Evolutionary conservation across 2,113 vertebrate genomes (phyloP), one percentile per base, ranked within the genome.

Genomic region (Pseudolaguvia tuberculata): DNA sequence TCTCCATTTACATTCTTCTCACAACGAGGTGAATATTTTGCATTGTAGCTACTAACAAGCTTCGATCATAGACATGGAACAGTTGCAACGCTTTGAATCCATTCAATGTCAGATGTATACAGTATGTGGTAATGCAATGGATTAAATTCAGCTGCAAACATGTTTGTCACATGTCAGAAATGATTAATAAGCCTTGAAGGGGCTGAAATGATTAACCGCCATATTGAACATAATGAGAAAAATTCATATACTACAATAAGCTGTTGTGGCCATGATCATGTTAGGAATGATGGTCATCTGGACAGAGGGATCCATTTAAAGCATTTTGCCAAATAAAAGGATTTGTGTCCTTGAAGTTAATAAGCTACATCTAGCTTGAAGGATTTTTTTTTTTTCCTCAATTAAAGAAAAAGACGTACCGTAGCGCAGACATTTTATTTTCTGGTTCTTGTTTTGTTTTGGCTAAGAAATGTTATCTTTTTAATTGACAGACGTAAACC

Each of bases 331-430:
- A 67, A 77, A 73, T 59, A 73, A 15, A n/a, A n/a, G 2, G 20
- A 48, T 45, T 17, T 47, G 63, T 10, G 15, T 13, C 7, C 21
- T 27, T 66, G 39, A 66, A 66, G 63, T 23, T 23, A 29, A 61
- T 62, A 75, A 75, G 78, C 51, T 79, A 58, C n/a, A 42, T 45
- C 5, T 79, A 70, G 62, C 62, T 53, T 79, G 72, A 77, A 77
- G 70, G 65, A 74, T 48, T 66, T 69, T 25, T 71, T 0, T 69
- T 45, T 68, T n/a, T n/a, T n/a, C n/a, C n/a, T 79, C 72, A 52
- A 71, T 61, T 69, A 20, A 55, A 79, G 72, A 70, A 76, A 52
- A 73, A 75, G 35, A 12, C 79, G 77, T 63, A 59, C 55, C 75
- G 56, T 67, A 77, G 66, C 73, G 72, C 14, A 72, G 17, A 59